Percentiles rank a stretch among this genome's conserved stretches.
Evolutionary conservation across 1,140 invertebrate species (phyloP).

Genomic region (Ruditapes philippinarum): DNA sequence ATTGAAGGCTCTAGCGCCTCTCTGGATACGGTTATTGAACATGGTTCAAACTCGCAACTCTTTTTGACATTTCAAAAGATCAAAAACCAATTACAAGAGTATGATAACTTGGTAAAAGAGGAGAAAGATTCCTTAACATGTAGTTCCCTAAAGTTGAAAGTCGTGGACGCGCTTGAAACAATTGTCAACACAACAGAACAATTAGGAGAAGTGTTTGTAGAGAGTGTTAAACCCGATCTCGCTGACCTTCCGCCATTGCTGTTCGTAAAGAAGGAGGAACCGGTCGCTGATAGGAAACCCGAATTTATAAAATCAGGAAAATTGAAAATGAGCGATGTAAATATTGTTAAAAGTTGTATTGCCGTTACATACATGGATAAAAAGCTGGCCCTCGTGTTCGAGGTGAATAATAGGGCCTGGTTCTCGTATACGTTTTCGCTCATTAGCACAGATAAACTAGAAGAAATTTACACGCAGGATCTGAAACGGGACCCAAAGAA

Average conservation of each 20-base stretch:
- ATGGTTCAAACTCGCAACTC: constrained; percentile 50
- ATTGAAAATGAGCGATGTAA: not conserved
- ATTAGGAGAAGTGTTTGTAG: constrained; percentile 32
- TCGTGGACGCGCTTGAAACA: constrained; percentile 4
- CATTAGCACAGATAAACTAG: constrained; percentile 30
- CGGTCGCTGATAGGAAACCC: constrained; percentile 2
- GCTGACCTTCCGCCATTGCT: constrained; percentile 39
- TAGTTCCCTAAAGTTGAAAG: constrained; percentile 35
- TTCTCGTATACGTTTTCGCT: constrained; percentile 42
- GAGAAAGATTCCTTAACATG: constrained; percentile 36
- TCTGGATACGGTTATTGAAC: constrained; percentile 39
- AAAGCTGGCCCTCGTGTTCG: constrained; percentile 41
- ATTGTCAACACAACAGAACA: constrained; percentile 24
- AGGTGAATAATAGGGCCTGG: constrained; percentile 55
- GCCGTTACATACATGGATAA: constrained; percentile 47
- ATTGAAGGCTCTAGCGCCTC: constrained; percentile 42
- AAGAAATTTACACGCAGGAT: constrained; percentile 38
- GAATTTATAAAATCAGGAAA: constrained; percentile 30
- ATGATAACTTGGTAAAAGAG: constrained; percentile 27
- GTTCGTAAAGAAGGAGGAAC: constrained; percentile 24
- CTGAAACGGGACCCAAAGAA: constrained; percentile 51
- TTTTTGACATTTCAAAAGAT: constrained; percentile 44
- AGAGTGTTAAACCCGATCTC: constrained; percentile 36
- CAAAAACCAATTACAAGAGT: constrained; percentile 51
- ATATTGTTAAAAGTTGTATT: constrained; percentile 36